Percentiles rank a stretch among this genome's conserved stretches.
phyloP scores from a whole-genome alignment of 2,113 vertebrate species.

The Acrocephalus kingi region DNA sequence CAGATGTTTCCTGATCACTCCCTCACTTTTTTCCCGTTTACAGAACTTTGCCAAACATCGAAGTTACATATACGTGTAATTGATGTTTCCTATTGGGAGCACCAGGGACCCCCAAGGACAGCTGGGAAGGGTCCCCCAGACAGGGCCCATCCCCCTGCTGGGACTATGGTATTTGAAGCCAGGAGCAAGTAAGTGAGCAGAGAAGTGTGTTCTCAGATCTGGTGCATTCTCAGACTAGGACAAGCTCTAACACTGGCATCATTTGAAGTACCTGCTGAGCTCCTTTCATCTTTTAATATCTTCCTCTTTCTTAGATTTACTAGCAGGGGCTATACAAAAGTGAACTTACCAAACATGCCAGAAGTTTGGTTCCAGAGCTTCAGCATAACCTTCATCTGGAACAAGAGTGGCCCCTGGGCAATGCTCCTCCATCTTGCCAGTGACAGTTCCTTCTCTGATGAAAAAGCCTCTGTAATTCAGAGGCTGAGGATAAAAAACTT shows the following conservation, averaged over 20 bases:
- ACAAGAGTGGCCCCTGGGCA: not conserved
- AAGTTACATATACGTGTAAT: accelerated
- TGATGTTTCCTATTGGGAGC: not conserved
- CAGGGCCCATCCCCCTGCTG: accelerated
- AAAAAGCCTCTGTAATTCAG: conserved; percentile 12
- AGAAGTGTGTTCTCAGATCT: not conserved
- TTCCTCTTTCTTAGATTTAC: not conserved
- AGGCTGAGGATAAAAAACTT: conserved; percentile 29
- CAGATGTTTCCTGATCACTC: not conserved
- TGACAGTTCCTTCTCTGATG: not conserved
- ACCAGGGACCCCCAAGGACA: accelerated
- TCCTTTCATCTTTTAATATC: conserved; percentile 10
- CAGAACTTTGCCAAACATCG: not conserved
- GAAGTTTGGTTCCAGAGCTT: conserved; percentile 16
- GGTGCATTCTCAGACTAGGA: not conserved
- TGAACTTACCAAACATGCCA: not conserved
- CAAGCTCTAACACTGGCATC: not conserved
- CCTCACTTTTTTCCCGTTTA: not conserved
- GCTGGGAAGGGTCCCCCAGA: not conserved
- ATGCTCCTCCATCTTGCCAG: not conserved
- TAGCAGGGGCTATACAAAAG: not conserved
- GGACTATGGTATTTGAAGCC: not conserved
- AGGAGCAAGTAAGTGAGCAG: not conserved
- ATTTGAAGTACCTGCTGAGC: conserved; percentile 4
- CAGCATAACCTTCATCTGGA: not conserved